A percentile compares a stretch with the other conserved stretches of the same genome.
Conservation (phyloP, 2,797 vertebrate genomes). For the Sebastes kiyomatsui region DNA sequence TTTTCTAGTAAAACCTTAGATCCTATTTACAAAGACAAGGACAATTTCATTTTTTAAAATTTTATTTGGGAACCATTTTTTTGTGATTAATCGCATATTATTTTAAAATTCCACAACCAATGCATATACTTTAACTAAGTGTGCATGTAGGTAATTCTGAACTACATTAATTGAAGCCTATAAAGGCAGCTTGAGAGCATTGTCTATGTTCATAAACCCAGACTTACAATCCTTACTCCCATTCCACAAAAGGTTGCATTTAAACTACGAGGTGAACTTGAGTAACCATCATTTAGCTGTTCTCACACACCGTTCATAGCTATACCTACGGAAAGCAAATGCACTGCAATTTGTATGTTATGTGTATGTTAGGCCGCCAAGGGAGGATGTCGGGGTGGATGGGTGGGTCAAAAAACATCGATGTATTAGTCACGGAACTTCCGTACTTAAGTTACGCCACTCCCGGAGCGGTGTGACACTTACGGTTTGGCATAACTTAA, state of each 20-base stretch:
- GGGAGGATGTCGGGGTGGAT: too few species aligned
- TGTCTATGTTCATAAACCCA: not conserved
- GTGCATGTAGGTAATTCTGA: not conserved
- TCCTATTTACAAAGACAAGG: not conserved
- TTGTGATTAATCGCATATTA: not conserved
- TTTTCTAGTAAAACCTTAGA: constrained; percentile 10
- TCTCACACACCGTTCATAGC: too few species aligned
- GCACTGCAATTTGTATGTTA: too few species aligned
- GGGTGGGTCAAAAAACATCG: too few species aligned
- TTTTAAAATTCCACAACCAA: not conserved
- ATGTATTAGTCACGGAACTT: too few species aligned
- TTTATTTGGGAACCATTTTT: not conserved
- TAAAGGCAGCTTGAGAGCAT: not conserved
- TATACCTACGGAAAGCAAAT: too few species aligned
- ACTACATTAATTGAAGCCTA: not conserved
- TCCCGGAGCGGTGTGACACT: rapidly evolving
- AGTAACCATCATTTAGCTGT: too few species aligned
- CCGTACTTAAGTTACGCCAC: too few species aligned
- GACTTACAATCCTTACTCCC: not conserved
- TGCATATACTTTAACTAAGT: not conserved
- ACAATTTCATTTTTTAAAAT: not conserved
- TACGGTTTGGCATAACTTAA: too few species aligned
- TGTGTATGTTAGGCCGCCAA: too few species aligned
- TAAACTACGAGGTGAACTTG: not conserved
- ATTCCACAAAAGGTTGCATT: not conserved